phyloP scores from a whole-genome alignment of 1,140 invertebrate species.

The Potamilus streckersoni region DNA sequence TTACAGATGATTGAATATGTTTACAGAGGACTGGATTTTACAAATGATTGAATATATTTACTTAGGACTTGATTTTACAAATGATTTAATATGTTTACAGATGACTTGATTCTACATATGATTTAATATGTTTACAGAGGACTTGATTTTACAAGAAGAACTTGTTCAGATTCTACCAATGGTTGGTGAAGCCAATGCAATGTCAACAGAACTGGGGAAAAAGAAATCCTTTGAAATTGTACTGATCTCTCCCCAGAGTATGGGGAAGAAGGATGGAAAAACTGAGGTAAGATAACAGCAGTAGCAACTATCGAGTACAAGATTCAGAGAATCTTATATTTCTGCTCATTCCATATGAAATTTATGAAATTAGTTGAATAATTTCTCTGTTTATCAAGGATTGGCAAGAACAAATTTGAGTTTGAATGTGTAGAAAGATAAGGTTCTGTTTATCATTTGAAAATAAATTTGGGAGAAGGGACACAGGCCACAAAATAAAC shows the following conservation, averaged over 20 bases:
- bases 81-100: constrained; percentile 8
- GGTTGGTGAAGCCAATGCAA: constrained; percentile 75
- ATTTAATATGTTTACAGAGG: constrained; percentile 61
- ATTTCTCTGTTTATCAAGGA: no score
- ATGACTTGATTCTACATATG: no score
- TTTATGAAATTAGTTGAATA: no score
- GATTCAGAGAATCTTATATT: no score
- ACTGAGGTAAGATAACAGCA: constrained; percentile 57
- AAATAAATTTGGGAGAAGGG: no score
- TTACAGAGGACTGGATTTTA: no score
- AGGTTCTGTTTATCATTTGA: no score
- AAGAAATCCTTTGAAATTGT: constrained; percentile 75
- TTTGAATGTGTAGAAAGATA: no score
- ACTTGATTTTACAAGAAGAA: constrained; percentile 73
- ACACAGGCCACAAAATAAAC: no score
- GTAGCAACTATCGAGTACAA: not conserved
- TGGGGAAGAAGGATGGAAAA: constrained; percentile 66
- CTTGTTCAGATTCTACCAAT: constrained; percentile 74
- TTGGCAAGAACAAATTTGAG: no score
- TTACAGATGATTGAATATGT: no score
- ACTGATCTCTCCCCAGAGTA: constrained; percentile 73
- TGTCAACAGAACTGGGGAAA: constrained; percentile 75
- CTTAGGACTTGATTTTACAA: constrained; percentile 72
- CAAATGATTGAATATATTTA: constrained; percentile 5
- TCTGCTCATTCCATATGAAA: no score